These are phyloP conservation scores for Tipula unca DNA, from an alignment of 2,888 invertebrate species.

Conservation along the genomic window DNA sequence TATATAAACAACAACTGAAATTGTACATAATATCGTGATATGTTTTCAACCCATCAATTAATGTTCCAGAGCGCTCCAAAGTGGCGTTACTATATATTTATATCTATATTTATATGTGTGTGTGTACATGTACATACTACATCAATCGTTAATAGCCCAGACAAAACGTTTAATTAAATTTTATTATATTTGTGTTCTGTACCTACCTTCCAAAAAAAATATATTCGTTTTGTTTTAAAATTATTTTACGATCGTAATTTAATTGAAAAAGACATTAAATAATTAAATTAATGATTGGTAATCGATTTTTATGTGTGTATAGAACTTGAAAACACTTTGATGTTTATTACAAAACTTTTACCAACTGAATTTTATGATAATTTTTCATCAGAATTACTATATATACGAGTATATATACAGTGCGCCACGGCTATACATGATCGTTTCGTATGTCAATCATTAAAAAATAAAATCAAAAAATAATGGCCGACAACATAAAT, in stretches of 20 bases:
- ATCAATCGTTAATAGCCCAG: slow-evolving; percentile 1
- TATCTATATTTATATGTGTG: too few species aligned
- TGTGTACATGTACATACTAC: background rate
- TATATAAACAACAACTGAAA: background rate
- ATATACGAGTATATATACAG: background rate
- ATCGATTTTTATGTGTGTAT: background rate
- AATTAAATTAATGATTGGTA: background rate
- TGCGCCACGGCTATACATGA: background rate
- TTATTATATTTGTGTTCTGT: slow-evolving; percentile 9
- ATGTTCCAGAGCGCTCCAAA: background rate
- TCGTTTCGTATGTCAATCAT: background rate
- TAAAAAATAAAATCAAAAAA: background rate
- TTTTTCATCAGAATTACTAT: background rate
- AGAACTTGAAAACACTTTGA: background rate
- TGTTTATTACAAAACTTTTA: background rate
- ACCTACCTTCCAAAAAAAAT: background rate
- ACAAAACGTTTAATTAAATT: background rate
- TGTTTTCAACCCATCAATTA: background rate
- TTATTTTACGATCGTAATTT: background rate
- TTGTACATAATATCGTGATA: background rate
- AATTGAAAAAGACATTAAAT: slow-evolving; percentile 9
- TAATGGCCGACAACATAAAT: background rate
- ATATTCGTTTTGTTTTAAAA: background rate
- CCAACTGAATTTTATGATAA: background rate
- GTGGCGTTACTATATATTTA: background rate